Base-by-base conservation (phyloP, 2,888 invertebrate species). In the Ophion ventricosus region DNA sequence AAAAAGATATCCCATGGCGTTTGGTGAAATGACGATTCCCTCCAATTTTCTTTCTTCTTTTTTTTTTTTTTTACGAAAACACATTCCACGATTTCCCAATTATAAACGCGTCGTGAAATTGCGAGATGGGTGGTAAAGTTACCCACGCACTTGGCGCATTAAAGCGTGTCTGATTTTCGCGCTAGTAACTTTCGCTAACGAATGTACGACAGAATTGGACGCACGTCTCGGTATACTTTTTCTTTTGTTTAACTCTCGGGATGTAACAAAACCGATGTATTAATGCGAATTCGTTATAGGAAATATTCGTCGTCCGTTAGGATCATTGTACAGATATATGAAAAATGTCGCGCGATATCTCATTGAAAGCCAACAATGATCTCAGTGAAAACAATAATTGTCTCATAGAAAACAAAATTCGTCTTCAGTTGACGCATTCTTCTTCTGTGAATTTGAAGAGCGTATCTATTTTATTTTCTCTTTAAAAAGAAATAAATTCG, bases 71-170 rank as follows among this genome's bases (percentile, higher is more conserved):
- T 59, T 40, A 69, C 82, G 49, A 79, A 75, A 29, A 56, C 69
- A 54, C 63, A 14, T 64, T 25, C 20, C 70, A 49, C 29, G 83
- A 57, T 83, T 49, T 79, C 83, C 64, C 70, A 49, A 66, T 35
- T 64, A 72, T 80, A 66, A 83, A 75, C 75, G 14, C 59, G 7
- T 64, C 70, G 70, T 64, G 75, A 25, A 72, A 75, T 63, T 54
- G 17, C 74, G 67, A 79, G 63, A 79, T 64, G 63, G 64, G 67
- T 59, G 59, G 35, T 73, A 29, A 54, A 72, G 29, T 67, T 56
- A 54, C 20, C 17, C 63, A 20, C 35, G 64, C 17, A 64, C 54
- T 14, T 20, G 49, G 26, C 29, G 35, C 54, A 20, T 23, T 10
- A 1, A 64, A 56, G 56, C 29, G 35, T 64, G 23, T 10, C 64